Evolutionary conservation across 2,113 vertebrate species (phyloP), one percentile per base, ranked within the genome.

Genomic region (Mormyrus lacerda): DNA sequence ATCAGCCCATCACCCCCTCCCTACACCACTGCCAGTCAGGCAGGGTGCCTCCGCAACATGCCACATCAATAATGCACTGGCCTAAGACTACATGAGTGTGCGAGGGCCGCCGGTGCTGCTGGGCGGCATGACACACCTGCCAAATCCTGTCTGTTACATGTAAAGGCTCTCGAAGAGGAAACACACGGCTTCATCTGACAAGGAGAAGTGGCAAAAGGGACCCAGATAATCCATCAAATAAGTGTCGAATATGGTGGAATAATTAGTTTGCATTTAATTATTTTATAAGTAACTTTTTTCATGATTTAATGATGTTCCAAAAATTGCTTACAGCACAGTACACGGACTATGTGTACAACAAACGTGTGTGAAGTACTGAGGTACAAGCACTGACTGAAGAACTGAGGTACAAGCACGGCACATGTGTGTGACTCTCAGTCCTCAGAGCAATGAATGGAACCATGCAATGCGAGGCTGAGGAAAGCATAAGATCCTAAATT

Each of bases 21-120:
- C 87, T 91, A 86, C 69, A 69, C 82, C 82, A 24, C 24, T 58
- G 19, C 87, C 53, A 88, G 90, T 90, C 85, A 90, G 51, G 76
- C 88, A 45, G 86, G 86, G 50, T 11, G 31, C 87, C 55, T 84
- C 42, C n/a, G 83, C n/a, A 85, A 65, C 42, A 31, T 79, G 89
- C 47, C 15, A 73, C 55, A 90, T 42, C 35, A 87, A 87, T 87
- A 87, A 87, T 87, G 87, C 87, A 87, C 87, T 87, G 87, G 19
- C 87, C 35, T 44, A 87, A 55, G 85, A 55, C 48, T 31, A 27
- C 45, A 42, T 1, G 83, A 79, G 13, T 17, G 84, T 31, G 47
- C 51, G 85, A 21, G 15, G 47, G 31, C 65, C 24, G 21, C 4
- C 19, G 1, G 44, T 53, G 42, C 39, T 84, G 35, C 3, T 39